These are phyloP conservation scores for Diachasmimorpha longicaudata DNA, from an alignment of 1,140 invertebrate species.

Conservation along the genomic window DNA sequence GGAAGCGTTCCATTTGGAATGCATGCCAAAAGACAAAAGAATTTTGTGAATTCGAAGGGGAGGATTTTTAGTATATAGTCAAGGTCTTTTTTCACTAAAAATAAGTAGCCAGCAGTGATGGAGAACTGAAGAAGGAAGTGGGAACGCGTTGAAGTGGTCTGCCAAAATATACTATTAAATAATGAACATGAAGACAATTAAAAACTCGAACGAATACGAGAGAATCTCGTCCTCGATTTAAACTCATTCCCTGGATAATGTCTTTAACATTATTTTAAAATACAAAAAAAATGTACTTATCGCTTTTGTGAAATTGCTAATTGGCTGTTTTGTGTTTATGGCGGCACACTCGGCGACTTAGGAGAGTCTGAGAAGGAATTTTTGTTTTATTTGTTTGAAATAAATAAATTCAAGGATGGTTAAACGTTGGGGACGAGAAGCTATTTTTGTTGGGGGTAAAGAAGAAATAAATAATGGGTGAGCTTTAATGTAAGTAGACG, in stretches of 20 bases:
- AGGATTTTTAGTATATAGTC: neutral
- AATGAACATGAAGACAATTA: neutral
- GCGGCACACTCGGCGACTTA: conserved; percentile 22
- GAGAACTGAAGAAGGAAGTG: neutral
- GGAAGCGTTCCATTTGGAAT: conserved; percentile 8
- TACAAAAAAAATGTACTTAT: conserved; percentile 20
- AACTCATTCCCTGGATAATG: neutral
- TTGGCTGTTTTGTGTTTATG: conserved; percentile 3
- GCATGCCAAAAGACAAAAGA: conserved; percentile 7
- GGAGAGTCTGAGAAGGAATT: neutral
- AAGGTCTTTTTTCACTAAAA: conserved; percentile 3
- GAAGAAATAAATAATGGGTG: neutral
- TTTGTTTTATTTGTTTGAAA: neutral
- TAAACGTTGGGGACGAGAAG: neutral
- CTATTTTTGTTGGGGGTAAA: neutral
- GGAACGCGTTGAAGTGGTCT: neutral
- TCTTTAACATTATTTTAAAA: neutral
- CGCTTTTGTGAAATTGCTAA: neutral
- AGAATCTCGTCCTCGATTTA: conserved; percentile 15
- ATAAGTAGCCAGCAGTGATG: neutral
- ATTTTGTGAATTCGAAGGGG: neutral
- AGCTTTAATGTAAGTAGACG: neutral
- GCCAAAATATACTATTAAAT: conserved; percentile 8
- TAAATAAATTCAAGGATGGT: neutral
- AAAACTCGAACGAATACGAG: neutral